phyloP scores from a whole-genome alignment of 1,140 invertebrate genomes.

The Drosophila aff. region DNA sequence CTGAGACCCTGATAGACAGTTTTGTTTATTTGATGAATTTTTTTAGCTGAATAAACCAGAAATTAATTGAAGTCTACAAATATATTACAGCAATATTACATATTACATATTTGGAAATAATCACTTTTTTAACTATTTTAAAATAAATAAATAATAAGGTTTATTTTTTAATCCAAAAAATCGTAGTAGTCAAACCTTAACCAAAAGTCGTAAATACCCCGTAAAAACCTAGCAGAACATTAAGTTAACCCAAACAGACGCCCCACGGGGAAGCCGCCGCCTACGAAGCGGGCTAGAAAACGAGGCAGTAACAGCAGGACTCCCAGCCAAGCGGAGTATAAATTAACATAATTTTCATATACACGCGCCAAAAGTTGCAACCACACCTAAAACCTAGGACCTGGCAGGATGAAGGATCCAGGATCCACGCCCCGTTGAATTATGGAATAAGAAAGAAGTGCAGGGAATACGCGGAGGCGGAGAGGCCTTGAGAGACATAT shows the following conservation, averaged over 20 bases:
- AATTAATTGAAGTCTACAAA: too few species aligned
- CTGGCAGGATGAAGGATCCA: conserved; percentile 10
- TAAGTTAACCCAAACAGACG: conserved; percentile 33
- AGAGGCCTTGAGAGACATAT: conserved; percentile 41
- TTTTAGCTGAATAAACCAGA: too few species aligned
- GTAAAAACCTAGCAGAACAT: conserved; percentile 12
- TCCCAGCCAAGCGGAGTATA: conserved; percentile 43
- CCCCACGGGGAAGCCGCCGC: conserved; percentile 19
- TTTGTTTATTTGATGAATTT: neutral
- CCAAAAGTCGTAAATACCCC: neutral
- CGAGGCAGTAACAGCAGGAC: conserved; percentile 43
- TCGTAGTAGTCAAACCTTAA: too few species aligned
- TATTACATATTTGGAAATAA: too few species aligned
- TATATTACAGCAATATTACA: too few species aligned
- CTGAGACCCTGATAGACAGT: too few species aligned
- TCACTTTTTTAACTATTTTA: too few species aligned
- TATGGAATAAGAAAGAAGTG: conserved; percentile 34
- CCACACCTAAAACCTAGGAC: conserved; percentile 49
- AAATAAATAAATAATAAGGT: too few species aligned
- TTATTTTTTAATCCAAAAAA: neutral
- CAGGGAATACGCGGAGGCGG: conserved; percentile 7
- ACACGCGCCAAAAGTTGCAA: conserved; percentile 59
- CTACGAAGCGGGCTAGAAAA: conserved; percentile 32
- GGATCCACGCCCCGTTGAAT: conserved; percentile 24
- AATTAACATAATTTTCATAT: conserved; percentile 80